These are phyloP conservation scores for Episyrphus balteatus DNA, from an alignment of 1,140 invertebrate genomes.

Conservation along the genomic window DNA sequence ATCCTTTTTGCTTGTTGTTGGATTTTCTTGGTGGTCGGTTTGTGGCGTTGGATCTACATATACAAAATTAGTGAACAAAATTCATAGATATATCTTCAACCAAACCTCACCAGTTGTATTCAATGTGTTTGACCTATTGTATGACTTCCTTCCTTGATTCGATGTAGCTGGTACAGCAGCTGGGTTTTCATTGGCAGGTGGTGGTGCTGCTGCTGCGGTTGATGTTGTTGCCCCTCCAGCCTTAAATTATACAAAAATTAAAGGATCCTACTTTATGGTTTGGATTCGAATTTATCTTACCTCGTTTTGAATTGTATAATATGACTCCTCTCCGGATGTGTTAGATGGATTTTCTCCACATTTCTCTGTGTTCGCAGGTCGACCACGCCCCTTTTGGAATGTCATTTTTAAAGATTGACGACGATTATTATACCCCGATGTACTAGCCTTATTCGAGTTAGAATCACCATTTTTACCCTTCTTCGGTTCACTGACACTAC, in stretches of 20 bases:
- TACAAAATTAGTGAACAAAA: too few species aligned
- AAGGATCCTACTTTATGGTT: background rate
- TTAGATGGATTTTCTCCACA: conserved; percentile 41
- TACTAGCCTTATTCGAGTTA: background rate
- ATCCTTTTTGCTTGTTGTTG: conserved; percentile 46
- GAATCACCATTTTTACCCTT: background rate
- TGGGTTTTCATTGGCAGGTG: too few species aligned
- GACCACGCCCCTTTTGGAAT: conserved; percentile 58
- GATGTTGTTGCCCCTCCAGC: conserved; percentile 25
- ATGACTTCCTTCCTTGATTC: conserved; percentile 25
- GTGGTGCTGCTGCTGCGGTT: conserved; percentile 4
- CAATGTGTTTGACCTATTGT: conserved; percentile 28
- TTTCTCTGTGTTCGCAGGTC: conserved; percentile 11
- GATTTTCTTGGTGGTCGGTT: conserved; percentile 27
- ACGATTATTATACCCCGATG: conserved; percentile 38
- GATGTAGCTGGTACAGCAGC: background rate
- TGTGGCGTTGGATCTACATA: background rate
- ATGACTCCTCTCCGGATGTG: conserved; percentile 48
- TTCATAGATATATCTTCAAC: background rate
- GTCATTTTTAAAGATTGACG: conserved; percentile 67
- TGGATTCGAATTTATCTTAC: conserved; percentile 36
- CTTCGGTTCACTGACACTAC: conserved; percentile 1
- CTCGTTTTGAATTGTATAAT: conserved; percentile 68
- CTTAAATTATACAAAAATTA: conserved; percentile 13
- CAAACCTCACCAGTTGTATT: conserved; percentile 21